Conservation (phyloP, 2,113 vertebrate genomes). For the Baryphthengus martii region DNA sequence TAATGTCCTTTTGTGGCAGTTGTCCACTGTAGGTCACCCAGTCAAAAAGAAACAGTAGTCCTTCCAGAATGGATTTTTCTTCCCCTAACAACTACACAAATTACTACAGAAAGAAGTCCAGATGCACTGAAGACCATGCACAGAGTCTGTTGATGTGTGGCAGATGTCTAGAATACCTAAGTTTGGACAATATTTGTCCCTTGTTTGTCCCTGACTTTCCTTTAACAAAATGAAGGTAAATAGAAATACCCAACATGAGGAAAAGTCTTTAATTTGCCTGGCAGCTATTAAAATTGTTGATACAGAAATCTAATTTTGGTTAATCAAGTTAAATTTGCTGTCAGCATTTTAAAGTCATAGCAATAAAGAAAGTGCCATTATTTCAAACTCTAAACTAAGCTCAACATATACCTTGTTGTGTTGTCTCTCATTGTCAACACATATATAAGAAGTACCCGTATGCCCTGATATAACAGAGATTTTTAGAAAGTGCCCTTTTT, state of each 20-base stretch:
- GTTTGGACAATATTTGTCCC: not conserved
- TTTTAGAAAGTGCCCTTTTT: not conserved
- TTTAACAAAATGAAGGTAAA: not conserved
- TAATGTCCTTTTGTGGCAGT: slow-evolving; percentile 63
- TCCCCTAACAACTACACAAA: not conserved
- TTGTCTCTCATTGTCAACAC: not conserved
- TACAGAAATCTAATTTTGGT: not conserved
- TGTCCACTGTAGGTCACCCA: slow-evolving; percentile 73
- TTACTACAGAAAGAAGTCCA: not conserved
- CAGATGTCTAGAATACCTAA: slow-evolving; percentile 2
- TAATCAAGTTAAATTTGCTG: not conserved
- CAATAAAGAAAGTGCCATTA: not conserved
- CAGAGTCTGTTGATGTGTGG: not conserved
- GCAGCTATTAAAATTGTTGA: not conserved
- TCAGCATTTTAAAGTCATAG: not conserved
- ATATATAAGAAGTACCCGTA: not conserved
- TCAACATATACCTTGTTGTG: not conserved
- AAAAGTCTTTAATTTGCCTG: not conserved
- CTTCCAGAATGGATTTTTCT: not conserved
- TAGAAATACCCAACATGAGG: not conserved
- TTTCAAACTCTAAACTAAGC: not conserved
- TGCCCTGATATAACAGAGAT: not conserved
- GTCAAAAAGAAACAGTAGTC: slow-evolving; percentile 7
- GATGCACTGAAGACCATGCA: not conserved
- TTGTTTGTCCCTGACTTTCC: not conserved